These are phyloP conservation scores for Ips typographus DNA, from an alignment of 1,140 invertebrate species.

Conservation along the genomic window DNA sequence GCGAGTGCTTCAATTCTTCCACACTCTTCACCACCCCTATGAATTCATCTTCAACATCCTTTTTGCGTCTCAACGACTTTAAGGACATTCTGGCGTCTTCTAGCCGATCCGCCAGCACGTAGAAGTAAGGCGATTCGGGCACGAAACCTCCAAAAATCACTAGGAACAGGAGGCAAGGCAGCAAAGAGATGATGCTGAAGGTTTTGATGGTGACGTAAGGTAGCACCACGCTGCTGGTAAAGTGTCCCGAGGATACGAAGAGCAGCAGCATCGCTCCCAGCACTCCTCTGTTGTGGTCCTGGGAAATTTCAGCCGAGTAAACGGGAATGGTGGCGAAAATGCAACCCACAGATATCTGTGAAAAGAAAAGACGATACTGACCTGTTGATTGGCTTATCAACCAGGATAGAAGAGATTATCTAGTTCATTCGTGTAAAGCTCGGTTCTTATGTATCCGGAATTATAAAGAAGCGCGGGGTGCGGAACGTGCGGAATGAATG, in stretches of 20 bases:
- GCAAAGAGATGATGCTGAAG: constrained; percentile 55
- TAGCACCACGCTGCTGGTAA: constrained; percentile 59
- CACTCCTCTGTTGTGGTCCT: constrained; percentile 45
- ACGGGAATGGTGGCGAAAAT: constrained; percentile 54
- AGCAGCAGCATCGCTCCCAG: constrained; percentile 66
- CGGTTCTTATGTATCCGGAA: no score
- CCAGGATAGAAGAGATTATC: no score
- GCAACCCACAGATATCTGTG: not conserved
- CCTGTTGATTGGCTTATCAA: no score
- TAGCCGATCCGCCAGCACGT: constrained; percentile 13
- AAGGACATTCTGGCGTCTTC: constrained; percentile 30
- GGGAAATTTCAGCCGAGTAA: constrained; percentile 58
- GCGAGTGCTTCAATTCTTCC: constrained; percentile 22
- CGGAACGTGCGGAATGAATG: no score
- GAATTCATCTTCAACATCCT: constrained; percentile 62
- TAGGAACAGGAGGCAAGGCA: constrained; percentile 56
- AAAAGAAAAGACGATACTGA: no score
- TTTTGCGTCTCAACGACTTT: constrained; percentile 33
- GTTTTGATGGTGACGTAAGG: constrained; percentile 58
- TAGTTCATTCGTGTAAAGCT: no score
- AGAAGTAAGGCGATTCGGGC: constrained; percentile 74
- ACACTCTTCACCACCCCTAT: constrained; percentile 55
- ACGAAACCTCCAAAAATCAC: constrained; percentile 52
- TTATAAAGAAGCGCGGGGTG: no score
- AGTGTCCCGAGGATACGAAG: constrained; percentile 33